Conservation (phyloP, 2,797 vertebrate genomes). For the Urocyon cinereoargenteus region DNA sequence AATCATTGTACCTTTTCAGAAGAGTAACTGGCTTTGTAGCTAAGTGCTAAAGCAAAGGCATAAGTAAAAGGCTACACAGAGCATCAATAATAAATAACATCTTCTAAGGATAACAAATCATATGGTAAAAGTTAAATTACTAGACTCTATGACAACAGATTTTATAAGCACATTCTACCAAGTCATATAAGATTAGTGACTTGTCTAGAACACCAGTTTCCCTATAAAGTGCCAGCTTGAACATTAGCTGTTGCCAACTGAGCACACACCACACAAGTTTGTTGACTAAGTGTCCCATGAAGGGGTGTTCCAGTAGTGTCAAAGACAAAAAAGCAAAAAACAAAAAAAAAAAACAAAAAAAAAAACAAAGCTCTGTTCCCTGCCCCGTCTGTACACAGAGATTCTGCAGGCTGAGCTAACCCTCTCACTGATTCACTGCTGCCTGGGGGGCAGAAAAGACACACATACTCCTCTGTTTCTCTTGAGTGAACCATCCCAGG, state of each 20-base stretch:
- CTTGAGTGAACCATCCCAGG: neutral
- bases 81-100: neutral
- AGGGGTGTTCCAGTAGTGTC: neutral
- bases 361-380: neutral
- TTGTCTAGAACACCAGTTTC: neutral
- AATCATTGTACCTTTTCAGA: neutral
- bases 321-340: neutral
- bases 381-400: neutral
- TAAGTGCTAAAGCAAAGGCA: neutral
- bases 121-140: constrained; percentile 45
- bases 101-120: neutral
- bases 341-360: too few relatives aligned
- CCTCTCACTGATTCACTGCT: neutral
- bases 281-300: neutral
- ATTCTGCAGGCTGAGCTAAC: neutral
- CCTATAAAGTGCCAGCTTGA: neutral
- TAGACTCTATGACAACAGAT: neutral
- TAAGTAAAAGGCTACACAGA: neutral
- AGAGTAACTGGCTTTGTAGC: neutral
- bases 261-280: neutral
- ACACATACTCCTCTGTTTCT: neutral
- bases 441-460: neutral
- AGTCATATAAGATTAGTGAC: neutral
- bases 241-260: neutral
- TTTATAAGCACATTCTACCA: constrained; percentile 11